These are phyloP conservation scores for Crocuta crocuta DNA, from an alignment of 2,113 vertebrate genomes.

Conservation along the genomic window DNA sequence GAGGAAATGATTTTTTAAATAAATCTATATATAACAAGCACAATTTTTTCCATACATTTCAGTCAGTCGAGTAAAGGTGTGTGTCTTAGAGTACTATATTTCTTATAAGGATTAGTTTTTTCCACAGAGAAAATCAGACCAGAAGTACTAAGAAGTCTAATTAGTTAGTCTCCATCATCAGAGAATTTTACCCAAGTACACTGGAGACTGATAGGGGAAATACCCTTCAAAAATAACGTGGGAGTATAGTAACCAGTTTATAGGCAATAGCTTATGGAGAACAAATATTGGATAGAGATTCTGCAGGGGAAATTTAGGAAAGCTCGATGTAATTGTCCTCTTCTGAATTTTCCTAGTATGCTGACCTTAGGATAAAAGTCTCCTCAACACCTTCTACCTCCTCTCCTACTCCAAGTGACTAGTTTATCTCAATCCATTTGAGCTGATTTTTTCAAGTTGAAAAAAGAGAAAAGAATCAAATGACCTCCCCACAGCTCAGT, in stretches of 20 bases:
- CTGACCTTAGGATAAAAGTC: constrained; percentile 30
- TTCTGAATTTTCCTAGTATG: constrained; percentile 54
- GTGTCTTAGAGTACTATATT: not conserved
- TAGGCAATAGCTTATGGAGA: not conserved
- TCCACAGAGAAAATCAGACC: not conserved
- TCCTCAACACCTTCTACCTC: not conserved
- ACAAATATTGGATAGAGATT: constrained; percentile 5
- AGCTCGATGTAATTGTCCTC: not conserved
- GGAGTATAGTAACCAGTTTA: not conserved
- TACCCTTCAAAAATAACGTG: not conserved
- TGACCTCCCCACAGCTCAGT: not conserved
- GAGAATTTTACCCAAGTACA: not conserved
- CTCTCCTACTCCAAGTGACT: not conserved
- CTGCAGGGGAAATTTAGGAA: constrained; percentile 46
- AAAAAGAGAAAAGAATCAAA: constrained; percentile 32
- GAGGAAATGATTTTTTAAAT: not conserved
- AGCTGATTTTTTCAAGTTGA: constrained; percentile 39
- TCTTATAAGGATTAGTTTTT: not conserved
- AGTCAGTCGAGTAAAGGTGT: not conserved
- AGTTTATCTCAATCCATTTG: not conserved
- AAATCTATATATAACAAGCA: not conserved
- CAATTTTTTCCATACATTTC: constrained; percentile 9
- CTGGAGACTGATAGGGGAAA: not conserved
- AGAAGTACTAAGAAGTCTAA: not conserved
- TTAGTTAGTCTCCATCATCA: not conserved